A percentile compares a stretch with the other conserved stretches of the same genome.
Conservation (phyloP, 2,888 invertebrate species). For the Tetragonisca angustula region DNA sequence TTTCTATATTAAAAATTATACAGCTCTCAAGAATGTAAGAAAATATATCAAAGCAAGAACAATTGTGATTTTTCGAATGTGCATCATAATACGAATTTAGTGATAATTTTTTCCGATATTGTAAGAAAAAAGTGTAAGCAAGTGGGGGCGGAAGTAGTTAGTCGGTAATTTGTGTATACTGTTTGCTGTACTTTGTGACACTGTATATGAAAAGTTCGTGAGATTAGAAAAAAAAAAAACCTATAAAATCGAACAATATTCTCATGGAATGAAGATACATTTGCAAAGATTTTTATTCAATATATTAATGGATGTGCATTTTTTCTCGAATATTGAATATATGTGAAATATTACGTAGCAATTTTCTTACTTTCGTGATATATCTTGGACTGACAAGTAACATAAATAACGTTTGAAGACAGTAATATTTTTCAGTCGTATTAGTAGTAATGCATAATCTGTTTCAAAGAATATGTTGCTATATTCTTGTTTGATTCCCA, state of each 20-base stretch:
- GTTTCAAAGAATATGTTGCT: conserved; percentile 3
- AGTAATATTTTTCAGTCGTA: conserved; percentile 30
- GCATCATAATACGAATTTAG: conserved; percentile 29
- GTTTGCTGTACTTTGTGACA: conserved; percentile 54
- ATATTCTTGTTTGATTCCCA: neutral
- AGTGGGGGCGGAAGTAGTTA: conserved; percentile 67
- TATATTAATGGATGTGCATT: conserved; percentile 38
- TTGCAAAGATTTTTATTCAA: conserved; percentile 23
- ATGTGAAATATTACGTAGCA: conserved; percentile 58
- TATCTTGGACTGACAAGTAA: conserved; percentile 54
- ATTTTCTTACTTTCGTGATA: conserved; percentile 54
- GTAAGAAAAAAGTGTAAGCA: conserved; percentile 52
- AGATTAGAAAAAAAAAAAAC: conserved; percentile 34
- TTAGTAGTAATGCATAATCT: conserved; percentile 7
- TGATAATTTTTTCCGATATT: conserved; percentile 35
- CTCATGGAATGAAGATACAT: conserved; percentile 25
- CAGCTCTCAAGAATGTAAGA: conserved; percentile 55
- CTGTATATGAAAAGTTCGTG: conserved; percentile 42
- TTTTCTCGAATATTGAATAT: conserved; percentile 43
- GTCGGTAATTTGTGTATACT: conserved; percentile 63
- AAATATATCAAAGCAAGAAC: conserved; percentile 63
- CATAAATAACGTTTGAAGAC: conserved; percentile 45
- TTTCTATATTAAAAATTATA: conserved; percentile 34
- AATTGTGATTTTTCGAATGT: conserved; percentile 46
- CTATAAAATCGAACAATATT: conserved; percentile 39